Conservation (phyloP, 2,888 invertebrate species). For the Drosophila melanosoma region DNA sequence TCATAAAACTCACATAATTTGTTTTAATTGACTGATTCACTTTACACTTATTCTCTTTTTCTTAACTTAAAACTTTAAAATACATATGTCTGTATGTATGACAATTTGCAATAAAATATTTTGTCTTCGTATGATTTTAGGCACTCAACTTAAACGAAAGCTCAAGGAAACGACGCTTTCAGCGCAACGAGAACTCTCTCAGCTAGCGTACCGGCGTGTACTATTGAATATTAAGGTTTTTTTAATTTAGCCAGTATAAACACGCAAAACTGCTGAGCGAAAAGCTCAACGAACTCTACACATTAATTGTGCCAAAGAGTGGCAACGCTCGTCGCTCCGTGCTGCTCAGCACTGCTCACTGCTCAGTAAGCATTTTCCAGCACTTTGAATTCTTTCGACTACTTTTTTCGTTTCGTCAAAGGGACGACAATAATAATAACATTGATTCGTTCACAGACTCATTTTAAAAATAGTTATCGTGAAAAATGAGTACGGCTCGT, state of each 20-base stretch:
- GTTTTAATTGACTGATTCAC: slow-evolving; percentile 65
- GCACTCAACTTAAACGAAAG: slow-evolving; percentile 38
- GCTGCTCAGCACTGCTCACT: slow-evolving; percentile 31
- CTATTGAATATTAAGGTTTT: slow-evolving; percentile 40
- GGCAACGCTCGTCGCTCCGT: not conserved
- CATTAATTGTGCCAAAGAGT: slow-evolving; percentile 9
- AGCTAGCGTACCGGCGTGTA: slow-evolving; percentile 47
- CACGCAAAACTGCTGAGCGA: slow-evolving; percentile 24
- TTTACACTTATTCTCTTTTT: slow-evolving; percentile 42
- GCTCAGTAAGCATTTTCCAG: slow-evolving; percentile 36
- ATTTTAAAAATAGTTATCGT: not conserved
- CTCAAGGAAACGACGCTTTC: slow-evolving; percentile 21
- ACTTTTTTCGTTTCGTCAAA: slow-evolving; percentile 36
- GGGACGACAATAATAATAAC: slow-evolving; percentile 35
- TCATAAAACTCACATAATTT: slow-evolving; percentile 55
- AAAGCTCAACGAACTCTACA: slow-evolving; percentile 37
- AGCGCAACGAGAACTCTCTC: slow-evolving; percentile 26
- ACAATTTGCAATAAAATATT: slow-evolving; percentile 15
- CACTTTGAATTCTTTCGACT: slow-evolving; percentile 51
- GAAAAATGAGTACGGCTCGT: slow-evolving; percentile 85
- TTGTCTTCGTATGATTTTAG: slow-evolving; percentile 37
- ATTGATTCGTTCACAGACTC: slow-evolving; percentile 12
- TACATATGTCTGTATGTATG: slow-evolving; percentile 9
- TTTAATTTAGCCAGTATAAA: slow-evolving; percentile 15
- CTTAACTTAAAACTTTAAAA: slow-evolving; percentile 14